A percentile compares a stretch with the other conserved stretches of the same genome.
Evolutionary conservation across 2,113 vertebrate species (phyloP).

Genomic region (Caretta caretta): DNA sequence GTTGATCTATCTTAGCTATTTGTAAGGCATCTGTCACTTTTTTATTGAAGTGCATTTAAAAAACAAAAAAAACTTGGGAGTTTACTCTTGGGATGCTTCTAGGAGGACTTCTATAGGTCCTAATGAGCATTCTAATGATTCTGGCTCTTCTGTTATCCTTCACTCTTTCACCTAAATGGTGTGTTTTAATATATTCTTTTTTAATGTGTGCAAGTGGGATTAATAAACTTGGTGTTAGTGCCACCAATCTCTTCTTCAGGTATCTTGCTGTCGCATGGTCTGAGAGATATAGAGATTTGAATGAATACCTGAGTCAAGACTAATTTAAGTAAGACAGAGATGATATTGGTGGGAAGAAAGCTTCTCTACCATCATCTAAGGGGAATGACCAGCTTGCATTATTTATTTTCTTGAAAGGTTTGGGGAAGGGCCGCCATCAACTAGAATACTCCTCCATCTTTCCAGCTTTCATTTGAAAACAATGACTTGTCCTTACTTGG

Average conservation of each 20-base stretch:
- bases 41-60: neutral
- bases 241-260: neutral
- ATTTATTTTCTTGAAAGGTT: slow-evolving; percentile 25
- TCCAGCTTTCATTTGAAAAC: neutral
- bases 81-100: neutral
- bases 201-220: neutral
- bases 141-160: neutral
- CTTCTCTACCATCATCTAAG: neutral
- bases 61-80: neutral
- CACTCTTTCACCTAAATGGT: neutral
- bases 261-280: neutral
- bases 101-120: neutral
- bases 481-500: neutral
- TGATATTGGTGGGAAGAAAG: neutral
- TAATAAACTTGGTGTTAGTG: neutral
- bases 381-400: neutral
- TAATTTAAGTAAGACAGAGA: neutral
- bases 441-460: neutral
- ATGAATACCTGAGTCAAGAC: neutral
- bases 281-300: slow-evolving; percentile 3
- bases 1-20: neutral
- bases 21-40: neutral
- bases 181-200: neutral
- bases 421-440: neutral
- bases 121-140: neutral